These are phyloP conservation scores for Phenganax stokvisi DNA, from an alignment of 92 coral and sea anemone species.

Conservation along the genomic window DNA sequence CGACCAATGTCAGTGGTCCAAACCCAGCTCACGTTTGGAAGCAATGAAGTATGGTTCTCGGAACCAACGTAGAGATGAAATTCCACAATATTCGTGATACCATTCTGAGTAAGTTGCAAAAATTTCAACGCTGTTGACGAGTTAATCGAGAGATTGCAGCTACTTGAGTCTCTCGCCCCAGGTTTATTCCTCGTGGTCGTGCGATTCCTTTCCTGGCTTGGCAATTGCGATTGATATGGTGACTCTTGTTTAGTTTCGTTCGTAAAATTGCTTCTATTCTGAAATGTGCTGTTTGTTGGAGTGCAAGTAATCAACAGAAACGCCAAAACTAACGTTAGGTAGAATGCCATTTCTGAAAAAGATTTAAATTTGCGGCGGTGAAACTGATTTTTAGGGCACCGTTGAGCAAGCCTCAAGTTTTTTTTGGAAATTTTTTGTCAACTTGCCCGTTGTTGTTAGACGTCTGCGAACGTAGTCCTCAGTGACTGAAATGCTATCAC, in stretches of 20 bases:
- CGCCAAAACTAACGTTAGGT: background rate
- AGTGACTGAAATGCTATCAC: no score
- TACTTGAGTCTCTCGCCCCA: background rate
- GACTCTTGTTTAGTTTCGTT: background rate
- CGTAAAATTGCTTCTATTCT: background rate
- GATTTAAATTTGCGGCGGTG: no score
- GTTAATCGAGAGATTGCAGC: background rate
- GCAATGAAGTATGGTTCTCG: background rate
- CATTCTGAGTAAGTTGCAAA: background rate
- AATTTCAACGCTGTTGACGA: background rate
- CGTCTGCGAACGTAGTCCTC: no score
- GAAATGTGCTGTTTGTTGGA: background rate
- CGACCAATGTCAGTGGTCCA: constrained; percentile 1
- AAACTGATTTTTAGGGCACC: no score
- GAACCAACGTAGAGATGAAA: background rate
- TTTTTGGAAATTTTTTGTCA: no score
- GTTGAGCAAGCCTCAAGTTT: no score
- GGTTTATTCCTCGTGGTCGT: no score
- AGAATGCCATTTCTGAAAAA: no score
- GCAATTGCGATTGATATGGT: background rate
- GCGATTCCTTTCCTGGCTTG: background rate
- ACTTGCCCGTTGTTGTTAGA: no score
- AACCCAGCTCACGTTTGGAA: background rate
- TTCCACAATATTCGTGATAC: background rate
- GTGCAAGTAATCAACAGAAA: background rate